phyloP scores from a whole-genome alignment of 37 sponge, comb jelly and placozoan species.

The Oscarella lobularis region DNA sequence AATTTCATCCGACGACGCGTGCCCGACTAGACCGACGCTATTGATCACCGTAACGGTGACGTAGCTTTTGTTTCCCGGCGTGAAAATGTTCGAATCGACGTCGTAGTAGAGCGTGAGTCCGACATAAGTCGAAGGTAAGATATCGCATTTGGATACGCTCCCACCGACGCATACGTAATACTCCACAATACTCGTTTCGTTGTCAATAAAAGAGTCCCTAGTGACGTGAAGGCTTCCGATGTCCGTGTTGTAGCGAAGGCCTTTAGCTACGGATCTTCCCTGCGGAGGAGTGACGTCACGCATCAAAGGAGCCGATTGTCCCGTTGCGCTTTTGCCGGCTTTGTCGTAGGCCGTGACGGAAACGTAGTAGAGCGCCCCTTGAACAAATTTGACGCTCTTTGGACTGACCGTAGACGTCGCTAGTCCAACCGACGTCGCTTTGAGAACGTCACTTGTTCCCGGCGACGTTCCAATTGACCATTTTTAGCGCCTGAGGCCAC shows the following conservation, averaged over 20 bases:
- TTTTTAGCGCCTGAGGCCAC: background rate
- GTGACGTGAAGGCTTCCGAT: background rate
- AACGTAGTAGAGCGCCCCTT: background rate
- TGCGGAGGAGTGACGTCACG: background rate
- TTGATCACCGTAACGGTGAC: background rate
- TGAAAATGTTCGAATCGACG: background rate
- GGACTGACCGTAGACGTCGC: background rate
- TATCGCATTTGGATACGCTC: background rate
- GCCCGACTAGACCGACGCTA: background rate
- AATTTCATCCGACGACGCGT: background rate
- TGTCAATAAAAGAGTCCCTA: background rate
- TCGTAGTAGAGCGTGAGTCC: background rate
- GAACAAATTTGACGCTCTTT: background rate
- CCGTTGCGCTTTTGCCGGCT: background rate
- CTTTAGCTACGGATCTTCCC: background rate
- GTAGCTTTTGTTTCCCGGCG: background rate
- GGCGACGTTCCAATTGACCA: background rate
- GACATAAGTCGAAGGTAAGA: background rate
- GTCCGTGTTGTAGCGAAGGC: background rate
- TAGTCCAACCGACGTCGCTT: background rate
- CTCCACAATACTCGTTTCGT: background rate
- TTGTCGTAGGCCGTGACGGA: background rate
- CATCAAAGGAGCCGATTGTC: background rate
- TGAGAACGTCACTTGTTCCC: background rate
- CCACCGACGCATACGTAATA: background rate